phyloP scores from a whole-genome alignment of 1,140 invertebrate species.

The Tenebrio molitor region DNA sequence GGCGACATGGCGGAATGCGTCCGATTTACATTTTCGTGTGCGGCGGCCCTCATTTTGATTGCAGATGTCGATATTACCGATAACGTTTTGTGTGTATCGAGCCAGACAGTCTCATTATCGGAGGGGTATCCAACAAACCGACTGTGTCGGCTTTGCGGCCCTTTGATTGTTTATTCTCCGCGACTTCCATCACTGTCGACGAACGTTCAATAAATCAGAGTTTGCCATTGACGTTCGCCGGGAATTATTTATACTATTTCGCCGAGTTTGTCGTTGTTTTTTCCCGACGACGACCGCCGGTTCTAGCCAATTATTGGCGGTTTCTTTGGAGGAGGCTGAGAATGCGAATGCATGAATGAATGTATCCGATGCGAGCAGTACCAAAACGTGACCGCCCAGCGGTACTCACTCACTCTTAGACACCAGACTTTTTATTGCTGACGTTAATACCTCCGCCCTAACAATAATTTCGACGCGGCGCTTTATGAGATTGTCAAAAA shows the following conservation, averaged over 20 bases:
- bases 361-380: conserved; percentile 37
- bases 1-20: conserved; percentile 35
- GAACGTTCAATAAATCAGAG: conserved; percentile 60
- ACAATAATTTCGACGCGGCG: not conserved
- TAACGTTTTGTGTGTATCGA: conserved; percentile 52
- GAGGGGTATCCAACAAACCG: conserved; percentile 49
- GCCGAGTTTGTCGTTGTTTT: conserved; percentile 52
- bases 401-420: too few species aligned
- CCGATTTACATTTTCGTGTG: conserved; percentile 40
- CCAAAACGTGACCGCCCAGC: conserved; percentile 31
- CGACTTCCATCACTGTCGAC: conserved; percentile 62
- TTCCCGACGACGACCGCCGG: conserved; percentile 43
- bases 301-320: conserved; percentile 59
- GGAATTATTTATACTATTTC: conserved; percentile 61
- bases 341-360: conserved; percentile 48
- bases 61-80: conserved; percentile 55
- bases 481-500: conserved; percentile 4
- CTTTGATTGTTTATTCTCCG: conserved; percentile 63
- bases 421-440: too few species aligned
- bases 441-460: conserved; percentile 23
- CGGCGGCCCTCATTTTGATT: conserved; percentile 52
- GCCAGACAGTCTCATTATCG: conserved; percentile 55
- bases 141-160: conserved; percentile 49
- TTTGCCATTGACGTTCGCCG: conserved; percentile 53
- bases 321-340: conserved; percentile 51